Conservation (phyloP, 2,113 vertebrate species). For the Cavia aperea region DNA sequence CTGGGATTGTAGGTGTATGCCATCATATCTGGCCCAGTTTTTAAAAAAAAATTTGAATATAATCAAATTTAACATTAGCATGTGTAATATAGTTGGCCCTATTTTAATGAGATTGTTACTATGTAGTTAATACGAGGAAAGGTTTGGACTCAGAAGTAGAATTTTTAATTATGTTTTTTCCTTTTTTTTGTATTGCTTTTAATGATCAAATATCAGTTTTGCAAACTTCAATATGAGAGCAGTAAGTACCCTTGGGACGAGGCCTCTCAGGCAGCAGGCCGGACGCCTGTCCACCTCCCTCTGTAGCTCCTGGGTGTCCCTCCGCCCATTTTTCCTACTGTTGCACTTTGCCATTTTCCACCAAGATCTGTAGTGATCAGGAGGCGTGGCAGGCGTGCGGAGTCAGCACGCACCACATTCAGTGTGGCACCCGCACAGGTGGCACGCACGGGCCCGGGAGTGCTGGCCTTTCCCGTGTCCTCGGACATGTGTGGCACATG, state of each 20-base stretch:
- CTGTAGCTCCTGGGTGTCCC: neutral
- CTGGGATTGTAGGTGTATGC: neutral
- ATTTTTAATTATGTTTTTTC: neutral
- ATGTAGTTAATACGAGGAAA: neutral
- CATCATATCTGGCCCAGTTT: neutral
- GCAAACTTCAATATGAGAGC: neutral
- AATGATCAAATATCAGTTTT: neutral
- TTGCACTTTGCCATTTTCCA: neutral
- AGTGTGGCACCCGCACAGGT: too few species aligned
- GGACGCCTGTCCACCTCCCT: too few species aligned
- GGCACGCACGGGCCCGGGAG: accelerated
- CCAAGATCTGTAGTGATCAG: accelerated
- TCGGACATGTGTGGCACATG: accelerated
- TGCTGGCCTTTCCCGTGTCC: neutral
- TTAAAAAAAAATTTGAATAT: neutral
- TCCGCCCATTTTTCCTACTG: too few species aligned
- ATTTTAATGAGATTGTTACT: neutral
- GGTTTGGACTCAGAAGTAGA: neutral
- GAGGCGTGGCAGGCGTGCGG: neutral
- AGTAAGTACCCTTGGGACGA: neutral
- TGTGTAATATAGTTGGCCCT: neutral
- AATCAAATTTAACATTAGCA: neutral
- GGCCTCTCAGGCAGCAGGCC: neutral
- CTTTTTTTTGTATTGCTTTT: neutral
- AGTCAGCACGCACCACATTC: neutral